Base-by-base conservation (phyloP, 2,888 invertebrate species). In the Anaspis maculata region DNA sequence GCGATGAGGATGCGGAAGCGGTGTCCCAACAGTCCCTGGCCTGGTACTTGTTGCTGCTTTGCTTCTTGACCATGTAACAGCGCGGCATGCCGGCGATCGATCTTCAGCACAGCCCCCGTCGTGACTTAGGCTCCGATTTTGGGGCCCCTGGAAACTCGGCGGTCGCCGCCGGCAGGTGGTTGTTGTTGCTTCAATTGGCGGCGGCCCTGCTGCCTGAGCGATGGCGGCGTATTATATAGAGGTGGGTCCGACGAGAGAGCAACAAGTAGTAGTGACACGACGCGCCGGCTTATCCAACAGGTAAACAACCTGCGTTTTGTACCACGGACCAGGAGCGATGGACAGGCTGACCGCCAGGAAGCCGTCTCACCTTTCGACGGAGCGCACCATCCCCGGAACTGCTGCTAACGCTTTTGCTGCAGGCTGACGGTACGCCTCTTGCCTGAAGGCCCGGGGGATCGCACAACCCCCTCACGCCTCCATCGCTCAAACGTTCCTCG, bases 1-100 rank as follows among this genome's bases (percentile, higher is more conserved):
- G 66, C 48, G 41, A 37, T 42, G 51, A 50, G 42, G 42, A 40
- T 34, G 45, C 51, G 42, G 38, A 55, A n/a, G n/a, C n/a, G 48
- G 67, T 59, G 50, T 48, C 59, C 64, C 69, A 69, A 54, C 62
- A 67, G 39, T 61, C 62, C 45, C 57, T 68, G 25, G 41, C 34
- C 53, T 58, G 64, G 54, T 53, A 62, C 15, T 31, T 30, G 61
- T 69, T 71, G 64, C 64, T 70, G 69, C 69, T 72, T 59, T 73
- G 67, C 62, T 80, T 79, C 71, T 79, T 80, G 56, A 79, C 79
- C 79, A 81, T 80, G 60, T 81, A 81, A 61, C 80, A 82, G 59
- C 81, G 79, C 66, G 81, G 81, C 82, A 81, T 81, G 56, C 23
- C 23, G 28, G 23, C 15, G 23, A 24, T 13, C 11, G 29, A 21